Evolutionary conservation across 2,797 vertebrate species (phyloP).

Genomic region (Neopelma chrysocephalum): DNA sequence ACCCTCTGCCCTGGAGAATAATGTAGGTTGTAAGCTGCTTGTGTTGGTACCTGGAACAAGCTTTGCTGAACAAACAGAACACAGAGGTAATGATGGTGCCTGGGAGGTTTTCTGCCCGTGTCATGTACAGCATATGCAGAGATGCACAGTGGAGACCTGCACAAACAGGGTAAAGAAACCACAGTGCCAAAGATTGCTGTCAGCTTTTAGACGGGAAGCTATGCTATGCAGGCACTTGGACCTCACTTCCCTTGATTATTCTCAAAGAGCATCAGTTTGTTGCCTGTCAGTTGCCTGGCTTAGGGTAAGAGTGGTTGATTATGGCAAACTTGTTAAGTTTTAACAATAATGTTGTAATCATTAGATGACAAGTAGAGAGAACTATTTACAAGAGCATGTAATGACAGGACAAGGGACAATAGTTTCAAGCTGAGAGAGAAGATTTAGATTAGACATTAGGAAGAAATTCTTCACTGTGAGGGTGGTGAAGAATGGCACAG

Average conservation of each 20-base stretch:
- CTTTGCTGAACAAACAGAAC: too few species aligned
- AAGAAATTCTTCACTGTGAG: neutral
- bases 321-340: neutral
- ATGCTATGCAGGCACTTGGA: fast-evolving
- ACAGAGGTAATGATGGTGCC: fast-evolving
- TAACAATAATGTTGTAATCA: neutral
- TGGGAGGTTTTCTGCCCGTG: neutral
- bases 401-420: neutral
- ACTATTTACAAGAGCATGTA: neutral
- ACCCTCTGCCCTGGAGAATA: neutral
- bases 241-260: neutral
- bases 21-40: neutral
- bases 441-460: neutral
- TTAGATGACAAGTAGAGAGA: neutral
- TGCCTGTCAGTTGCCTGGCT: neutral
- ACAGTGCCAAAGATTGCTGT: neutral
- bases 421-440: neutral
- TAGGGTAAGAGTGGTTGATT: neutral
- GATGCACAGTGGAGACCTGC: neutral
- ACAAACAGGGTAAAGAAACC: neutral
- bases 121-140: fast-evolving
- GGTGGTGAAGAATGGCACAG: neutral
- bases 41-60: neutral
- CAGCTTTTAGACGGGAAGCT: neutral
- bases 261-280: neutral